Evolutionary conservation across 1,140 invertebrate species (phyloP).

Genomic region (Epicauta chinensis): DNA sequence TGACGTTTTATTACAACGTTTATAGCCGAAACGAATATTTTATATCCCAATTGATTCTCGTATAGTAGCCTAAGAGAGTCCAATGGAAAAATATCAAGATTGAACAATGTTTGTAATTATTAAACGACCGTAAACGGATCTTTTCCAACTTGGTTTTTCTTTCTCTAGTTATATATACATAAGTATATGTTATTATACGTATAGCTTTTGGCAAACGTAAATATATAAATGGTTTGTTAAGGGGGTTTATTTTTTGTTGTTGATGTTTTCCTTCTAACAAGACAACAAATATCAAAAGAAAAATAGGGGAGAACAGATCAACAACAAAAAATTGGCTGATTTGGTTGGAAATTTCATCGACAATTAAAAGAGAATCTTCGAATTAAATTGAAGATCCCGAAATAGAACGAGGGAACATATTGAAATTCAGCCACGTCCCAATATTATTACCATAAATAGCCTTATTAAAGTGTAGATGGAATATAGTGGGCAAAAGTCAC

Average conservation of each 20-base stretch:
- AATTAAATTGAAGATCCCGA: no score
- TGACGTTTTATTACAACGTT: conserved; percentile 16
- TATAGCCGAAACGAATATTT: conserved; percentile 12
- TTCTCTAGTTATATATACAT: conserved; percentile 22
- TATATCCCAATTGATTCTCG: conserved; percentile 12
- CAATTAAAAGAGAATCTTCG: no score
- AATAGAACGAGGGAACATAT: conserved; percentile 2
- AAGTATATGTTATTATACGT: no score
- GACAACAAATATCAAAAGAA: no score
- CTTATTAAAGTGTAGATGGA: conserved; percentile 16
- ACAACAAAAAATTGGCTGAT: no score
- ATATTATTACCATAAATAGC: background rate
- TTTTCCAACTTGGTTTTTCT: background rate
- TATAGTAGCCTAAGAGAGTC: background rate
- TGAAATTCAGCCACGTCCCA: background rate
- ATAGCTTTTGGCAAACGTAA: conserved; percentile 19
- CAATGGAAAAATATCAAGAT: background rate
- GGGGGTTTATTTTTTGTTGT: conserved; percentile 4
- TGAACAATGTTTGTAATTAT: no score
- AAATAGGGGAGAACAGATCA: no score
- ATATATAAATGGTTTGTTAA: conserved; percentile 22
- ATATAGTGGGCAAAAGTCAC: conserved; percentile 11
- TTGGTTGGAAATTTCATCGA: no score
- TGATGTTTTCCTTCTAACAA: no score
- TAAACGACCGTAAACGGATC: background rate